Evolutionary conservation across 1,140 invertebrate genomes (phyloP), one percentile per base, ranked within the genome.

Genomic region (Aricia agestis): DNA sequence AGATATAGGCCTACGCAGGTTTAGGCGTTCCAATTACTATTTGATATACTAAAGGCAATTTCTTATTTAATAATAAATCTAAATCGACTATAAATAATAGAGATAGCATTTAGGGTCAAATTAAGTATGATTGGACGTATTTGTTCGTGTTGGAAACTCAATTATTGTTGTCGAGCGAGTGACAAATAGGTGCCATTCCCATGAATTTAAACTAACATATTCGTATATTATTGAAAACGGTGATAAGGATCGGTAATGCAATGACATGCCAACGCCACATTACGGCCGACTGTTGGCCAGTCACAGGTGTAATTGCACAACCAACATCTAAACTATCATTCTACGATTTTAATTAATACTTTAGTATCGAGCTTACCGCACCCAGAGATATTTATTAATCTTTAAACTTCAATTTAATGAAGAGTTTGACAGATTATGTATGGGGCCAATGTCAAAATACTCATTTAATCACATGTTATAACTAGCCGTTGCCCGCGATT

Each of bases 251-350:
- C 84, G 65, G 61, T 73, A 72, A 71, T 73, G 74, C 72, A 78
- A 85, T 89, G 82, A 89, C 87, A 89, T 89, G 87, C 87, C 82
- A 89, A 87, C 82, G 73, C 74, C 76, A 85, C 85, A 89, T 89
- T 87, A 87, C 84, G 84, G 81, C 86, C 75, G 79, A 85, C 82
- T 85, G 85, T 85, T 80, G 79, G 77, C 80, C 82, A 80, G 73
- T 73, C 71, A 67, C 71, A 66, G 74, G 77, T 84, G 83, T 85
- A 82, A 84, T 84, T 84, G 80, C 78, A 77, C 82, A 77, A 78
- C 78, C 76, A 82, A 84, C 82, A 85, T 76, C 75, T 73, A 78
- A 76, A 32, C 5, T 59, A 57, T 59, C 58, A 57, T 68, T 52
- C 42, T 76, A 72, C 69, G 58, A 65, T 66, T 71, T 74, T 74